These are phyloP conservation scores for Celastrina argiolus DNA, from an alignment of 2,888 invertebrate genomes.

Conservation along the genomic window DNA sequence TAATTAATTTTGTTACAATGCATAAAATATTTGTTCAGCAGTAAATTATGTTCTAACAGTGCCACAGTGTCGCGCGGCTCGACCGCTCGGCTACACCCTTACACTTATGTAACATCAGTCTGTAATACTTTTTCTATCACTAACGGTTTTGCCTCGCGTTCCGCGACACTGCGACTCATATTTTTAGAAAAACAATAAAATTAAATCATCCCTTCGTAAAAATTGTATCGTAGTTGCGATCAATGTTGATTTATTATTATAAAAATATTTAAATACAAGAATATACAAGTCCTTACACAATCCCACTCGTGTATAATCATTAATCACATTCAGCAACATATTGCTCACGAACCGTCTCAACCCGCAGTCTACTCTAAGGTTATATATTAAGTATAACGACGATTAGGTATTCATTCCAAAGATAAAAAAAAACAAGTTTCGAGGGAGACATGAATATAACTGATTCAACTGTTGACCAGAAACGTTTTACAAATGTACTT, in stretches of 20 bases:
- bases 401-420: neutral
- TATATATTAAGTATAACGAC: neutral
- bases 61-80: neutral
- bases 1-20: slow-evolving; percentile 12
- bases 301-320: slow-evolving; percentile 2
- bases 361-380: neutral
- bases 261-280: slow-evolving; percentile 20
- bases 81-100: neutral
- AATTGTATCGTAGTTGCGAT: slow-evolving; percentile 9
- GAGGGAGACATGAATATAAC: neutral
- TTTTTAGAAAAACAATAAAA: neutral
- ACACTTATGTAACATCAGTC: neutral
- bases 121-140: neutral
- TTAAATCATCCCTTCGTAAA: slow-evolving; percentile 2
- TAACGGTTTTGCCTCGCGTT: neutral
- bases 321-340: slow-evolving; percentile 17
- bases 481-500: neutral
- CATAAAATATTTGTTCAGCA: slow-evolving; percentile 8
- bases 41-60: neutral
- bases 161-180: neutral
- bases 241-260: neutral
- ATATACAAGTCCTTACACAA: slow-evolving; percentile 20
- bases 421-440: neutral
- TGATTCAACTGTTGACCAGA: neutral
- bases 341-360: slow-evolving; percentile 6